Base-by-base conservation (phyloP, 2,888 invertebrate species). In the Chrysina gloriosa region DNA sequence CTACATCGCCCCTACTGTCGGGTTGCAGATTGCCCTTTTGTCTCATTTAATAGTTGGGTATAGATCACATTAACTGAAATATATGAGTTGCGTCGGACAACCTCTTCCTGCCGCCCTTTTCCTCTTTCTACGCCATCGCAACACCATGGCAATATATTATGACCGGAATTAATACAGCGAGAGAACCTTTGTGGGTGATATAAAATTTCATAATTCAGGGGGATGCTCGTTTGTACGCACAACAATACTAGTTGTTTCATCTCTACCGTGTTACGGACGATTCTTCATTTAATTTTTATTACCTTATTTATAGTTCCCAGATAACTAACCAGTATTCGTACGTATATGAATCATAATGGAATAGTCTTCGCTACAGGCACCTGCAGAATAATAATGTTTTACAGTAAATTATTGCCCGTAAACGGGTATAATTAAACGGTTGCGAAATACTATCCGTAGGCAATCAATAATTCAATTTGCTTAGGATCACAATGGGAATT, bases 121-220 rank as follows among this genome's bases (percentile, higher is more conserved):
- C 4, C 58, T 58, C 56, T 56, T 39, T n/a, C 39, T 9, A 25
- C 25, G 25, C n/a, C 39, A 42, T 31, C 58, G 25, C 39, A 11
- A 58, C 58, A 25, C 39, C 58, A 39, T 58, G 25, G 39, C 58
- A 50, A 50, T 50, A 50, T 50, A 50, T 50, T 50, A 50, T 50
- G 14, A 27, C 50, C 27, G 50, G 27, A 25, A 50, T 50, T 50
- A 50, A 27, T 50, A 50, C 50, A 29, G n/a, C n/a, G 29, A 50
- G 50, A 50, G 50, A 50, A 11, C 50, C 50, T 50, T 50, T 50
- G 50, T 50, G 50, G 50, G 29, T 50, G 50, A 50, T 50, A 50
- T 27, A 50, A 50, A 50, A 50, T 50, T 50, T 27, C 50, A 50
- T 50, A 50, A 50, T 50, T 23, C 16, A 50, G 27, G 29, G 50